phyloP scores from a whole-genome alignment of 2,797 vertebrate species.

The Danio tinwini region DNA sequence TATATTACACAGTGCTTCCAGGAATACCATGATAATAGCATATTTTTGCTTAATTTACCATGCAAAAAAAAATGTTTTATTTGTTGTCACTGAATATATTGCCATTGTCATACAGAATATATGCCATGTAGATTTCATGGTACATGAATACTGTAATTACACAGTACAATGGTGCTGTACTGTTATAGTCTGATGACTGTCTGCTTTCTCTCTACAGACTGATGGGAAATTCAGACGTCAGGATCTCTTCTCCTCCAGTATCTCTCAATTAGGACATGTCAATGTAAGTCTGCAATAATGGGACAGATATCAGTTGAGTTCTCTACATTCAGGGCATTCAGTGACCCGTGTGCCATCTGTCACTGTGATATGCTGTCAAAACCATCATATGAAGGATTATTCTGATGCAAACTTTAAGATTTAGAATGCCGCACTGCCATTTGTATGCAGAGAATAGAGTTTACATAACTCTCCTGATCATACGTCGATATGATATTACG shows the following conservation, averaged over 20 bases:
- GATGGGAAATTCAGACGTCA: slow-evolving; percentile 14
- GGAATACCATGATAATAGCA: background rate
- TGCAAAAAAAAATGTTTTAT: background rate
- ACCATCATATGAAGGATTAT: background rate
- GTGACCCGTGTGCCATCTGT: slow-evolving; percentile 21
- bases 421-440: background rate
- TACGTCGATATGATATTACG: background rate
- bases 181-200: background rate
- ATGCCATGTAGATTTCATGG: background rate
- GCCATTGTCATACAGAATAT: background rate
- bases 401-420: background rate
- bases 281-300: slow-evolving; percentile 17
- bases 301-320: background rate
- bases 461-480: background rate
- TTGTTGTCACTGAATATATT: background rate
- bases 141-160: background rate
- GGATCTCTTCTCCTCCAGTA: background rate
- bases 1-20: background rate
- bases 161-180: background rate
- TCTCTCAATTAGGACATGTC: background rate
- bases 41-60: background rate
- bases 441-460: background rate
- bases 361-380: slow-evolving; percentile 30
- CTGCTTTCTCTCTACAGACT: background rate
- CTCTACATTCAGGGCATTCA: background rate